Percentiles rank a stretch among this genome's conserved stretches.
These are phyloP conservation scores for Cassiopea andromeda DNA, from an alignment of 30 jellyfish, hydroid and myxozoan genomes.

Conservation along the genomic window DNA sequence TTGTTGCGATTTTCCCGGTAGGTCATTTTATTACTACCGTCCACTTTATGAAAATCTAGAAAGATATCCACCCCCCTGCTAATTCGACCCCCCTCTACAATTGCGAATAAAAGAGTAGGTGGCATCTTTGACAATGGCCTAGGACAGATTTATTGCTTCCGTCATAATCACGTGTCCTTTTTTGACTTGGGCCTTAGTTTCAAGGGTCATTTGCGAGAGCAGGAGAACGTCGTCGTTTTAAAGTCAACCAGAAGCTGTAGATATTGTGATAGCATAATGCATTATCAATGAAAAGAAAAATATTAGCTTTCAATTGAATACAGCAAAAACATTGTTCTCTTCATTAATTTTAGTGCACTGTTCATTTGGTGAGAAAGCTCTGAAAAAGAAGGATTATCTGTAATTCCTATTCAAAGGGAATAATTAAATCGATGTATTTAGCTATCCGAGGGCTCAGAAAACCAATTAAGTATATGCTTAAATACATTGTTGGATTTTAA, in stretches of 20 bases:
- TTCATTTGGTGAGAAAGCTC: neutral
- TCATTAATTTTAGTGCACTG: neutral
- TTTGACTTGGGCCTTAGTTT: neutral
- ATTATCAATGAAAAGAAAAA: neutral
- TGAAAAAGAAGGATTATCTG: neutral
- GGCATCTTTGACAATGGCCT: neutral
- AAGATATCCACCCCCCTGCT: no score
- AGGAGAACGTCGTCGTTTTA: neutral
- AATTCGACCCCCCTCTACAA: no score
- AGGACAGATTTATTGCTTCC: neutral
- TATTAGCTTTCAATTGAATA: neutral
- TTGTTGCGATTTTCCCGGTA: no score
- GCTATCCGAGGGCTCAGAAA: neutral
- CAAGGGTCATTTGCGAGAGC: neutral
- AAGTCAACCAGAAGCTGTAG: neutral
- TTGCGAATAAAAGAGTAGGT: no score
- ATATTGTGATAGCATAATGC: neutral
- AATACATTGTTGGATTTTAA: neutral
- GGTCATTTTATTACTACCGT: no score
- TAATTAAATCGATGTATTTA: neutral
- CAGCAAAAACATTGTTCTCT: constrained; percentile 2
- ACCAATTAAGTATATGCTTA: neutral
- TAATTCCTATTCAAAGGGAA: neutral
- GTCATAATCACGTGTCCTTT: neutral
- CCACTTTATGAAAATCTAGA: no score